These are phyloP conservation scores for Pseudococcus jackbeardsleyi DNA, from an alignment of 2,888 invertebrate species.

Conservation along the genomic window DNA sequence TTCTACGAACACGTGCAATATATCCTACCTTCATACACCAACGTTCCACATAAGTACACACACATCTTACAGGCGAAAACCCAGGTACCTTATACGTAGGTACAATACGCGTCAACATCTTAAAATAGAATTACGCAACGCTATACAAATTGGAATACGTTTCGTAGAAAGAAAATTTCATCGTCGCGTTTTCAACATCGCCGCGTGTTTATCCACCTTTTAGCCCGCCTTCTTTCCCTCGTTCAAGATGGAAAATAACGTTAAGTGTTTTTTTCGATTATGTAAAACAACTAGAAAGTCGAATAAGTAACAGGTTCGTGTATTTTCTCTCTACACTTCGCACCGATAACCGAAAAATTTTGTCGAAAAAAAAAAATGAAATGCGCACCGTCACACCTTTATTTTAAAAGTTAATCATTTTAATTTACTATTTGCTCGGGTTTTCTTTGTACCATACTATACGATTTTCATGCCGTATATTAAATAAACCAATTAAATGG, in stretches of 20 bases:
- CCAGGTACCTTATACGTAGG: not conserved
- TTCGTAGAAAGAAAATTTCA: conserved; percentile 14
- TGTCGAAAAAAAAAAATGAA: conserved; percentile 3
- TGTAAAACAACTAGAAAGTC: conserved; percentile 52
- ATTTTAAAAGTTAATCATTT: conserved; percentile 34
- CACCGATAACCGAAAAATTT: not conserved
- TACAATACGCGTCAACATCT: not conserved
- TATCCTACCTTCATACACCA: too few relatives aligned
- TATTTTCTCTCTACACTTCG: not conserved
- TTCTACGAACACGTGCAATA: too few relatives aligned
- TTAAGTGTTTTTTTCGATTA: conserved; percentile 38
- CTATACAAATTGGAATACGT: not conserved
- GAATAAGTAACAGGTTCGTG: not conserved
- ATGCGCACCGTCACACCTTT: conserved; percentile 25
- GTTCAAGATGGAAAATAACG: conserved; percentile 27
- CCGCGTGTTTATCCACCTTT: not conserved
- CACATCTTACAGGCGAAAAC: not conserved
- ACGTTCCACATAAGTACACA: too few relatives aligned
- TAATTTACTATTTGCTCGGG: conserved; percentile 33
- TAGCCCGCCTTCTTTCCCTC: not conserved
- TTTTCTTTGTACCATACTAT: not conserved
- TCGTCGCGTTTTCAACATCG: not conserved
- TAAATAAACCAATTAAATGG: conserved; percentile 46
- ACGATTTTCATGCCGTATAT: not conserved
- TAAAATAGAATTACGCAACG: not conserved